phyloP scores from a whole-genome alignment of 2,797 vertebrate genomes.

The Neosalanx taihuensis region DNA sequence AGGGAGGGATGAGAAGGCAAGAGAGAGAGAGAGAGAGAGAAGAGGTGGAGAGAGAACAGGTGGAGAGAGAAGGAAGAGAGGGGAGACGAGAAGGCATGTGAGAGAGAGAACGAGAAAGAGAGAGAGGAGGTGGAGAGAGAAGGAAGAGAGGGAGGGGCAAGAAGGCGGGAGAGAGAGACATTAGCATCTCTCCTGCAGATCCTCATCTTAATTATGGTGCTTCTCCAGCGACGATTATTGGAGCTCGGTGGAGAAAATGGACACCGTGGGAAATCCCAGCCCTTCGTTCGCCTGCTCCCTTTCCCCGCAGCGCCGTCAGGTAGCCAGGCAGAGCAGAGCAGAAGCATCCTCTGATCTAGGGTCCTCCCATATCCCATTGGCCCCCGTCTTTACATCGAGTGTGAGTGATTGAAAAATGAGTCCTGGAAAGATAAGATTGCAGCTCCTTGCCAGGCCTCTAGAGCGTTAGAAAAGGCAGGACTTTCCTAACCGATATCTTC shows the following conservation, averaged over 20 bases:
- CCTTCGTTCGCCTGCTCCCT: too few relatives aligned
- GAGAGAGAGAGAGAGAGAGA: neutral
- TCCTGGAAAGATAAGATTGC: too few relatives aligned
- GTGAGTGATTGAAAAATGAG: too few relatives aligned
- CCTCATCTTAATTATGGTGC: neutral
- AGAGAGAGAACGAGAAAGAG: neutral
- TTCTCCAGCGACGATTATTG: neutral
- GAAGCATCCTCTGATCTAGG: neutral
- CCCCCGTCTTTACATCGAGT: too few relatives aligned
- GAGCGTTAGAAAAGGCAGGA: too few relatives aligned
- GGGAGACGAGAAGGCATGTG: neutral
- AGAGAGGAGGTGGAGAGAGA: conserved; percentile 17
- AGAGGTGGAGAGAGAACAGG: neutral
- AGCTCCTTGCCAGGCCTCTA: too few relatives aligned
- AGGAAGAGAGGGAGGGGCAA: neutral
- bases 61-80: neutral
- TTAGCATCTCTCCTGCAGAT: neutral
- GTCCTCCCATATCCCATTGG: neutral
- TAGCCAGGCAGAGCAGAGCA: neutral
- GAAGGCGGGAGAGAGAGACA: conserved; percentile 11
- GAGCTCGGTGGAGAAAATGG: neutral
- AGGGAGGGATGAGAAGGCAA: neutral
- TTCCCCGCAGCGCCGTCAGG: neutral
- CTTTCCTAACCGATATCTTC: too few relatives aligned
- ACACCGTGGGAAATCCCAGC: conserved; percentile 1